Percentiles rank a stretch among this genome's conserved stretches.
Evolutionary conservation across 2,888 invertebrate genomes (phyloP).

Genomic region (Eumerus sabulonum): DNA sequence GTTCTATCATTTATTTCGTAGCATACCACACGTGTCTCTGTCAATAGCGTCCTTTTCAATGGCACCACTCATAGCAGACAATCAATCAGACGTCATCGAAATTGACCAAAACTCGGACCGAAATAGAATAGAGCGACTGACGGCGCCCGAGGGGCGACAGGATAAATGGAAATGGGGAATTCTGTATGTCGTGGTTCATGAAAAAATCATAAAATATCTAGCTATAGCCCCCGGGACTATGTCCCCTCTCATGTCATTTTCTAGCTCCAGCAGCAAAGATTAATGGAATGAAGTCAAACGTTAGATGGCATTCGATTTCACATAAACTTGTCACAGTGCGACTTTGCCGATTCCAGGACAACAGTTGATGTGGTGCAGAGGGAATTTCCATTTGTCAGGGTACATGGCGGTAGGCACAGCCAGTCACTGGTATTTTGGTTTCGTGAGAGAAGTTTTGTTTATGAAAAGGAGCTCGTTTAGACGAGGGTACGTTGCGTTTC

Average conservation of each 20-base stretch:
- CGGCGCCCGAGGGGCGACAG: no score
- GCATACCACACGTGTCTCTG: background rate
- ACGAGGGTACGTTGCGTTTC: no score
- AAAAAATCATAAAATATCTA: constrained; percentile 37
- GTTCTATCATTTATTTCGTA: no score
- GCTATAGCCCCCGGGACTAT: constrained; percentile 13
- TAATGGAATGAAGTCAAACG: constrained; percentile 35
- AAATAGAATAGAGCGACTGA: no score
- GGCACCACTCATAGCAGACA: constrained; percentile 5
- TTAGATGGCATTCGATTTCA: constrained; percentile 38
- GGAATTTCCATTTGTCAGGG: constrained; percentile 19
- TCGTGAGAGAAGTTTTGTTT: no score
- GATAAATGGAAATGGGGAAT: background rate
- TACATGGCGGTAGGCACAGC: no score
- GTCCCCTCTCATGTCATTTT: constrained; percentile 4
- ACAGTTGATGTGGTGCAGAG: constrained; percentile 3
- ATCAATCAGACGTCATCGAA: constrained; percentile 31
- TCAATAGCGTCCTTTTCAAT: background rate
- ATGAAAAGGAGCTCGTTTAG: no score
- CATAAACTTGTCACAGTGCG: constrained; percentile 41
- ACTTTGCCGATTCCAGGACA: background rate
- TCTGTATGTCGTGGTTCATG: constrained; percentile 8
- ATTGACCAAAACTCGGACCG: background rate
- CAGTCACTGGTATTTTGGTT: no score
- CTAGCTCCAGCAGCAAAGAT: constrained; percentile 6